Conservation (phyloP, 2,113 vertebrate species). For the Tichodroma muraria region DNA sequence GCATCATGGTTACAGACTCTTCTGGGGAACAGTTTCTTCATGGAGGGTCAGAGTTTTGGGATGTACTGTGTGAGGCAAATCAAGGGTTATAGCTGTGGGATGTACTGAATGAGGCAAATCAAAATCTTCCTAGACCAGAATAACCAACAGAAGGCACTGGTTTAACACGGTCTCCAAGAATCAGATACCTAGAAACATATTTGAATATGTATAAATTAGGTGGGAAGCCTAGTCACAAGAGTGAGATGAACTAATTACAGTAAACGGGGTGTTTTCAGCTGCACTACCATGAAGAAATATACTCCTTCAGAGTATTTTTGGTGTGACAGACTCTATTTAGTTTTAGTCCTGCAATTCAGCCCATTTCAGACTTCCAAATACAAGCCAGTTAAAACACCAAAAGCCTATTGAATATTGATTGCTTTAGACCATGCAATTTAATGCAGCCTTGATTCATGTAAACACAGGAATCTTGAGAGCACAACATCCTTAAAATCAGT, state of each 20-base stretch:
- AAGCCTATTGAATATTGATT: background rate
- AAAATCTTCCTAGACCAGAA: background rate
- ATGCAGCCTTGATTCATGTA: background rate
- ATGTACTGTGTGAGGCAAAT: background rate
- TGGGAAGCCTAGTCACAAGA: background rate
- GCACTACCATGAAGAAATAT: background rate
- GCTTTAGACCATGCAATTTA: background rate
- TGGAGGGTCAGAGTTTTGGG: background rate
- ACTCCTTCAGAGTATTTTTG: background rate
- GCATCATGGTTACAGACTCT: background rate
- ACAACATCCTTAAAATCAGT: background rate
- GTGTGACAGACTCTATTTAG: background rate
- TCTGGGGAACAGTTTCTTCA: background rate
- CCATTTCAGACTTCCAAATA: background rate
- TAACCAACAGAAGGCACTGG: background rate
- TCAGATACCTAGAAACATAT: background rate
- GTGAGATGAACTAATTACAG: background rate
- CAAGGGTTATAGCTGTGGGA: background rate
- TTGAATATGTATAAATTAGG: background rate
- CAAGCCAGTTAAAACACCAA: slow-evolving; percentile 1
- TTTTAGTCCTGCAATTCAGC: slow-evolving; percentile 8
- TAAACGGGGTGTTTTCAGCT: background rate
- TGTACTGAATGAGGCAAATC: background rate
- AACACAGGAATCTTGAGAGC: background rate
- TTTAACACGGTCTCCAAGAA: background rate